Base-by-base conservation (phyloP, 2,797 vertebrate species). In the Danionella dracula region DNA sequence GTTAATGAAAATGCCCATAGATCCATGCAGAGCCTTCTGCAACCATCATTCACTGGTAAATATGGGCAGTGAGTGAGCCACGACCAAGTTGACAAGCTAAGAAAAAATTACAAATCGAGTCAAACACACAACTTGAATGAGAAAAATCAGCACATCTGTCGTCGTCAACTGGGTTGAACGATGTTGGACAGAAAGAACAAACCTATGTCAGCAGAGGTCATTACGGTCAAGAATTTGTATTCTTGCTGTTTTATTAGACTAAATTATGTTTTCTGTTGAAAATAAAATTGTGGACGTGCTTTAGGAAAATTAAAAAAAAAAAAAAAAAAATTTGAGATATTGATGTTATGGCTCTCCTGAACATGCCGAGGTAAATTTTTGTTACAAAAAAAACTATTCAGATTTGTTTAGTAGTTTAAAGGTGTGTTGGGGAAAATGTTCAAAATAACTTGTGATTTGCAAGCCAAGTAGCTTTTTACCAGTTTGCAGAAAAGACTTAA, bases 1-100 rank as follows among this genome's bases (percentile, higher is more conserved):
- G 84, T 81, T 88, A 89, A 90, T 90, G 87, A 90, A 89, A 89
- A 86, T 77, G 68, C 23, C 74, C 84, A 84, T 86, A 87, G 83
- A 89, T 85, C 85, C 81, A 80, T 84, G 80, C 76, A 79, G 79
- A 85, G 72, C 78, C 77, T 85, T 81, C 70, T 73, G 72, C 75
- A 70, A 46, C 70, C 76, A 84, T 84, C 76, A 85, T 68, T 88
- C 85, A 88, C 75, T 79, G 53, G 37, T 75, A 82, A 85, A 84
- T 82, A 78, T 81, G 79, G 40, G 68, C 69, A 72, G 60, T 72
- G 73, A 76, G 56, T 60, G 54, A 58, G 44, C 37, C 60, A 66
- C 32, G 57, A 64, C 68, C 53, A 51, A 64, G 45, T 23, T 17
- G 48, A 53, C 68, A 29, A 50, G 49, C 46, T 32, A 16, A 54